Base-by-base conservation (phyloP, 1,140 invertebrate genomes). In the Micrasema longulum region DNA sequence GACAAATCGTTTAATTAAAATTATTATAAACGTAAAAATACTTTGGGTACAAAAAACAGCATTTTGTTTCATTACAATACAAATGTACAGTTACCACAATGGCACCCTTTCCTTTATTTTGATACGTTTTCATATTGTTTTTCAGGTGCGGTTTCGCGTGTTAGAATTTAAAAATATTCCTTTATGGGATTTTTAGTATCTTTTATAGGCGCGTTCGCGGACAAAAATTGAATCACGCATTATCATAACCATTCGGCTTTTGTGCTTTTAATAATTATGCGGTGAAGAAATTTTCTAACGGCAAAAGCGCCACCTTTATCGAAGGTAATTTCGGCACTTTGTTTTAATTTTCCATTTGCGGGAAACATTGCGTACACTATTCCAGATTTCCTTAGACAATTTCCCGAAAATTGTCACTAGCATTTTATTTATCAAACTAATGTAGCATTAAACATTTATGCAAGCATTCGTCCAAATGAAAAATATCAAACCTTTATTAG, bases 61-160 rank as follows among this genome's bases (percentile, higher is more conserved):
- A 31, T 31, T 31, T 31, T 31, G 7, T 31, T 31, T 31, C 7
- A 7, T 31, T 31, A 31, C 26, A 31, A 31, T 31, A 31, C 26
- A 31, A 31, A 31, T 31, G 26, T 7, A 2, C 7, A 31, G 7
- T 4, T 31, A 4, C 26, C 2, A 31, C 26, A 31, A 31, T 31
- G 26, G 26, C 26, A 31, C 26, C 2, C 26, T 31, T 31, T 31
- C 2, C 7, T 31, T 31, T 31, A 7, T 57, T 57, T 57, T 36
- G 12, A n/a, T 20, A 14, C 43, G 14, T 23, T 48, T 45, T 64
- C 31, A 38, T 41, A 20, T 52, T 66, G 14, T 35, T 52, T 26
- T 66, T 52, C 36, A 36, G 72, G 72, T 55, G 72, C 41, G 72
- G 72, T 70, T 74, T 65, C 43, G 72, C 72, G 72, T 74, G 72